A percentile compares a stretch with the other conserved stretches of the same genome.
phyloP scores from a whole-genome alignment of 2,113 vertebrate species.

The Chitala chitala region DNA sequence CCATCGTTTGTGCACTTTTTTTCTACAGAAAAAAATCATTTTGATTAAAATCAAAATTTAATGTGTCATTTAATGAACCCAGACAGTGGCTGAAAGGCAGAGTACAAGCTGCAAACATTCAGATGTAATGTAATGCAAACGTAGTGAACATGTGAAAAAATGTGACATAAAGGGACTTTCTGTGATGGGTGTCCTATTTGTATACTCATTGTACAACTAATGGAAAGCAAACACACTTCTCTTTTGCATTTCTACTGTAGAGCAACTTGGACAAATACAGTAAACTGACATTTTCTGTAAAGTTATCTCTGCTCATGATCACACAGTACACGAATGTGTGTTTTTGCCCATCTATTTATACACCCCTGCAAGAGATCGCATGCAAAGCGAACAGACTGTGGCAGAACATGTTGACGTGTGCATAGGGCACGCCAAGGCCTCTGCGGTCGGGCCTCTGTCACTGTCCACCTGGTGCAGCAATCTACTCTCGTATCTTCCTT shows the following conservation, averaged over 20 bases:
- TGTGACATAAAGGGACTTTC: not conserved
- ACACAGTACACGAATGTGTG: not conserved
- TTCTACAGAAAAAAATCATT: too few relatives aligned
- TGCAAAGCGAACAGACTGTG: not conserved
- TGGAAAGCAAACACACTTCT: not conserved
- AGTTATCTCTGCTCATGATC: not conserved
- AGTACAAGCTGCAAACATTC: too few relatives aligned
- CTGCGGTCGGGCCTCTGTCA: not conserved
- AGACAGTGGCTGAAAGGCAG: too few relatives aligned
- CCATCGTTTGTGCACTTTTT: too few relatives aligned
- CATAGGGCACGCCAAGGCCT: not conserved
- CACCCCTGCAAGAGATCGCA: not conserved
- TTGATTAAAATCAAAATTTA: too few relatives aligned
- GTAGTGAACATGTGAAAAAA: not conserved
- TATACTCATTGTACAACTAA: not conserved
- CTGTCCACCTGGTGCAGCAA: slow-evolving; percentile 33
- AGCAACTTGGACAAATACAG: not conserved
- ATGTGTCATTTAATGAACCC: too few relatives aligned
- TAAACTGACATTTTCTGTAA: not conserved
- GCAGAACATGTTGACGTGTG: not conserved
- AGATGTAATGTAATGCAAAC: not conserved
- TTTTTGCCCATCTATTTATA: not conserved
- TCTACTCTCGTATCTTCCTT: slow-evolving; percentile 34
- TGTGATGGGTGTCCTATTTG: not conserved
- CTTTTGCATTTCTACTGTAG: not conserved